Conservation (phyloP, 2,797 vertebrate genomes). For the Danio albolineatus region DNA sequence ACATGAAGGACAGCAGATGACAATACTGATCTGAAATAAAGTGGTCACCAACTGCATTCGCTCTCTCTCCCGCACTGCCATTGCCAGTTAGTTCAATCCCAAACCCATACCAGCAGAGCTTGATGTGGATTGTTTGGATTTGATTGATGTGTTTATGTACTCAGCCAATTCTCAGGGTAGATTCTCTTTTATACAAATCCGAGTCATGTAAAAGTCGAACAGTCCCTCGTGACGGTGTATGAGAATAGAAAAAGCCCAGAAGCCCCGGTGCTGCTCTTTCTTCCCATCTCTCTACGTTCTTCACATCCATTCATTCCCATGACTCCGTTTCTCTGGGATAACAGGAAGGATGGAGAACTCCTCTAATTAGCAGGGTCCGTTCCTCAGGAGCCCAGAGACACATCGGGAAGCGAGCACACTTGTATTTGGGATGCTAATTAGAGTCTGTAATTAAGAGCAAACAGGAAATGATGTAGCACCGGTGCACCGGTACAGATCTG, state of each 20-base stretch:
- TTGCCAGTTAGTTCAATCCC: background rate
- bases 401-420: background rate
- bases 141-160: constrained; percentile 41
- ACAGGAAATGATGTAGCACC: constrained; percentile 53
- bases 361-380: constrained; percentile 58
- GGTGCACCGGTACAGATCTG: constrained; percentile 46
- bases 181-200: constrained; percentile 52
- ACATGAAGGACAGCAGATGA: constrained; percentile 48
- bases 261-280: constrained; percentile 32
- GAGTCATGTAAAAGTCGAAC: constrained; percentile 48
- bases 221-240: constrained; percentile 25
- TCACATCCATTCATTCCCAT: constrained; percentile 46
- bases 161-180: constrained; percentile 24
- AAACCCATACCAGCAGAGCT: constrained; percentile 2
- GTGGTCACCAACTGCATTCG: constrained; percentile 24
- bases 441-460: constrained; percentile 52
- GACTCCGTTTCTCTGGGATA: constrained; percentile 45
- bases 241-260: constrained; percentile 51
- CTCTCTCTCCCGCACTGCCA: background rate
- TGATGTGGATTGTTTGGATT: constrained; percentile 26
- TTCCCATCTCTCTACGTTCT: constrained; percentile 35
- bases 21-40: constrained; percentile 43
- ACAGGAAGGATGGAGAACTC: constrained; percentile 56
- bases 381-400: constrained; percentile 20
- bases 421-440: constrained; percentile 48